phyloP scores from a whole-genome alignment of 2,113 vertebrate genomes.

The Hemicordylus capensis region DNA sequence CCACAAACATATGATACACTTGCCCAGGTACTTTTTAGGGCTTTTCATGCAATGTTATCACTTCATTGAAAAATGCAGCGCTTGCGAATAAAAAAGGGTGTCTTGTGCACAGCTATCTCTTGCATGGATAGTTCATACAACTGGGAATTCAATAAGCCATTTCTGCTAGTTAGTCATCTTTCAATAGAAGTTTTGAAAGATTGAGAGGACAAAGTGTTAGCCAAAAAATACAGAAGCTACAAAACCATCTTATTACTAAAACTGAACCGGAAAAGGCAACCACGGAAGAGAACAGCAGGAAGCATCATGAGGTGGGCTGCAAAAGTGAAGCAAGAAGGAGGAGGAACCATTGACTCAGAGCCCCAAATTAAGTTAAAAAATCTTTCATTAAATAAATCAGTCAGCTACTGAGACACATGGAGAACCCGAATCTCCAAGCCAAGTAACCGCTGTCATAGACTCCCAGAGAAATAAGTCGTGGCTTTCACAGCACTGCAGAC shows the following conservation, averaged over 20 bases:
- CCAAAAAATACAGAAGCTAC: neutral
- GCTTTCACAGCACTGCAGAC: conserved; percentile 48
- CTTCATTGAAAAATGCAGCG: neutral
- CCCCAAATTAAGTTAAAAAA: conserved; percentile 11
- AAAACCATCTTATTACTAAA: neutral
- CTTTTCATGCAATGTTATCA: neutral
- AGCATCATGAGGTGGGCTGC: neutral
- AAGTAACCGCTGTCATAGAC: conserved; percentile 40
- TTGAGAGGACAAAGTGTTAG: neutral
- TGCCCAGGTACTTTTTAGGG: neutral
- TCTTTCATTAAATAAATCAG: conserved; percentile 27
- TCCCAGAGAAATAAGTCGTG: conserved; percentile 25
- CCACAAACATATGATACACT: neutral
- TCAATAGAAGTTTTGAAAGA: conserved; percentile 8
- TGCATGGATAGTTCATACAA: neutral
- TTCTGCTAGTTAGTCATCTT: neutral
- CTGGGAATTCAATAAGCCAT: neutral
- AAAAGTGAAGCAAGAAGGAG: neutral
- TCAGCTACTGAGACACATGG: conserved; percentile 17
- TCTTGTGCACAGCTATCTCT: neutral
- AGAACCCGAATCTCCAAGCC: conserved; percentile 36
- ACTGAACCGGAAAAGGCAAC: neutral
- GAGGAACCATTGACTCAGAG: neutral
- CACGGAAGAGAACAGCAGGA: neutral
- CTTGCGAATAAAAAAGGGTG: neutral